Percentiles rank a stretch among this genome's conserved stretches.
Evolutionary conservation across 2,113 vertebrate species (phyloP).

Genomic region (Hypocryptadius cinnamomeus): DNA sequence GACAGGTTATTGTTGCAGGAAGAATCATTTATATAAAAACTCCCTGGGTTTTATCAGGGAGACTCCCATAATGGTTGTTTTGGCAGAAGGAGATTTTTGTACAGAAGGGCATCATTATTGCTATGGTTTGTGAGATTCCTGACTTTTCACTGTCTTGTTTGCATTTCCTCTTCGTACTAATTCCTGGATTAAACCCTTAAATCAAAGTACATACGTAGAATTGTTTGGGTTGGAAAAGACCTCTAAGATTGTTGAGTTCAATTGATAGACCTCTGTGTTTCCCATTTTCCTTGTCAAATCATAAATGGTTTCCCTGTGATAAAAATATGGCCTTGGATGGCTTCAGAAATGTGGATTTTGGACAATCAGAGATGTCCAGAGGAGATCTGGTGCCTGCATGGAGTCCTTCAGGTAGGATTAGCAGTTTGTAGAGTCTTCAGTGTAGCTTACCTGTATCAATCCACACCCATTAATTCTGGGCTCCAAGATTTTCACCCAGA

Average conservation of each 20-base stretch:
- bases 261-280: not conserved
- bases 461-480: not conserved
- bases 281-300: not conserved
- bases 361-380: not conserved
- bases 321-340: not conserved
- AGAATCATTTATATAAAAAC: not conserved
- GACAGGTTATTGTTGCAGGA: not conserved
- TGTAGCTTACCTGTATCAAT: not conserved
- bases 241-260: not conserved
- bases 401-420: not conserved
- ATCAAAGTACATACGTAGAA: not conserved
- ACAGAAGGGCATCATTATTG: not conserved
- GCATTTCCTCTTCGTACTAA: not conserved
- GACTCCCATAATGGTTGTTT: not conserved
- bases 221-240: not conserved
- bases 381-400: not conserved
- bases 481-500: not conserved
- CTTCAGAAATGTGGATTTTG: not conserved
- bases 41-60: not conserved
- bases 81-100: not conserved
- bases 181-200: not conserved
- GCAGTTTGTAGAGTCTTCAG: not conserved
- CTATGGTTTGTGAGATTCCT: not conserved
- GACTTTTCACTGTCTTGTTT: not conserved
- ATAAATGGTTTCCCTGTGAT: not conserved